Percentiles rank a stretch among this genome's conserved stretches.
These are phyloP conservation scores for Cyaniris semiargus DNA, from an alignment of 2,888 invertebrate genomes.

Conservation along the genomic window DNA sequence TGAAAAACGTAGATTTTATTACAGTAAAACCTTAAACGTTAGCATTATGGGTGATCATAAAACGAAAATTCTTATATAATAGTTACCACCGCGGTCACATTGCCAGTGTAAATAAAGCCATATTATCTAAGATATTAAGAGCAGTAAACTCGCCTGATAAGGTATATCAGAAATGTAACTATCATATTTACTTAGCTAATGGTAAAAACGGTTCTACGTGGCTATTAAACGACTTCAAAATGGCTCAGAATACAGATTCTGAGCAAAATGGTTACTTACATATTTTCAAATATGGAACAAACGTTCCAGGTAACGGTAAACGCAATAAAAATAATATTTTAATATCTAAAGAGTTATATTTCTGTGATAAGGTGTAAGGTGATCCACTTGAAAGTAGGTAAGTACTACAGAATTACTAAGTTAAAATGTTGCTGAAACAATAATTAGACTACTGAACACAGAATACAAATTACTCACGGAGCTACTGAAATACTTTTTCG, in stretches of 20 bases:
- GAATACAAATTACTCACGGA: too few relatives aligned
- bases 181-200: conserved; percentile 54
- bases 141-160: conserved; percentile 58
- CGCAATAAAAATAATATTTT: neutral
- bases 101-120: conserved; percentile 58
- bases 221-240: conserved; percentile 46
- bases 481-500: neutral
- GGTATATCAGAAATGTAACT: conserved; percentile 54
- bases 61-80: conserved; percentile 46
- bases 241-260: too few relatives aligned
- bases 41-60: conserved; percentile 44
- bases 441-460: too few relatives aligned
- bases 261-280: conserved; percentile 37
- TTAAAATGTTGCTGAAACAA: neutral
- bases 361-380: conserved; percentile 13
- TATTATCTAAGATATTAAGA: conserved; percentile 70
- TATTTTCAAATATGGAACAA: conserved; percentile 1
- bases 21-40: conserved; percentile 25
- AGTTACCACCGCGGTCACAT: conserved; percentile 53
- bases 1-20: neutral
- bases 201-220: conserved; percentile 44
- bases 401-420: neutral
- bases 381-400: conserved; percentile 24
- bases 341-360: conserved; percentile 7
- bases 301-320: neutral